Base-by-base conservation (phyloP, 2,888 invertebrate genomes). In the Chrysolina americana region DNA sequence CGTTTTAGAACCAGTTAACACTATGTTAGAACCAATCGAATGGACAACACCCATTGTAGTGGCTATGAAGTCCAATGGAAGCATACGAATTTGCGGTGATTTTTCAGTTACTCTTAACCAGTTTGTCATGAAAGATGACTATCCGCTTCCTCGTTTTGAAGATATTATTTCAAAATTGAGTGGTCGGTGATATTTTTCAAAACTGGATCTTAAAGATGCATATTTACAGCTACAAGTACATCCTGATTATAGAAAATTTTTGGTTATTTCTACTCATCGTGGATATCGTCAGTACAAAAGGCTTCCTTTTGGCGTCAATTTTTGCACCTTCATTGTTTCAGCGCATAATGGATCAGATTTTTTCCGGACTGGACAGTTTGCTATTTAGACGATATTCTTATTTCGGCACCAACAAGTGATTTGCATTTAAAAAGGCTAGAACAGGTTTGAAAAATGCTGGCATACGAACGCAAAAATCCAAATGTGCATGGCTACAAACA, bases 241-340 rank as follows among this genome's bases (percentile, higher is more conserved):
- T 28, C 69, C 77, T 59, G 44, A 44, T 15, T 44, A 13, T 10
- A 15, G 44, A 15, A 44, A 44, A 44, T 44, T 4, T 15, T 15
- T 44, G 44, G 44, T 44, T 13, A 44, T 44, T 44, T 13, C 44
- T 15, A 44, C 44, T 44, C 44, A 44, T 44, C 15, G 10, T 10
- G 63, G 72, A 13, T 13, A 62, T 19, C 48, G 63, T 41, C 48
- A 28, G 36, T 76, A 70, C 59, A 73, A 73, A 44, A 63, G 77
- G 41, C 59, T 78, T n/a, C 44, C 76, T 77, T 2, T 76, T 78
- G 56, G 75, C 1, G 50, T 78, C n/a, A n/a, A n/a, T n/a, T n/a
- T n/a, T n/a, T n/a, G n/a, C n/a, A n/a, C n/a, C n/a, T n/a, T n/a
- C n/a, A n/a, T n/a, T n/a, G 50, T 78, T 76, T 47, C 73, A 76